Evolutionary conservation across 2,113 vertebrate species (phyloP), one percentile per base, ranked within the genome.

Genomic region (Xenopus tropicalis): DNA sequence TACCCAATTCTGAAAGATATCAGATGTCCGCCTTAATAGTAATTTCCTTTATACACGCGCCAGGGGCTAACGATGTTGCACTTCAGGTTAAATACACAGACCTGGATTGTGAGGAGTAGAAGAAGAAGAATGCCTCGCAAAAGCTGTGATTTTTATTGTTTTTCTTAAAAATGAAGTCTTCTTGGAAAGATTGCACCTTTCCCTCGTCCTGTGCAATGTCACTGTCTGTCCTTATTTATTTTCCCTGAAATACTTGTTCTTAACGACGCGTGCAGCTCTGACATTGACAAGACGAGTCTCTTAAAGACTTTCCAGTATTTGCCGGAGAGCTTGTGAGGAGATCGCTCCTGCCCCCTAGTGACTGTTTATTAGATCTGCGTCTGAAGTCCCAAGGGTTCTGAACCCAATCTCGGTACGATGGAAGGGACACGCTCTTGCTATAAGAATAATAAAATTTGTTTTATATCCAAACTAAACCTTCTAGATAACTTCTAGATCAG

Each of bases 141-240:
- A 16, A 24, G 23, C 12, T 37, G 24, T 70, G 56, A 43, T 73
- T 51, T 74, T 51, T 51, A 67, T 54, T 75, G 58, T 63, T 69
- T 62, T 63, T 23, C 66, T 75, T n/a, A 44, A 62, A 51, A 61
- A 62, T 52, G 44, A 52, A 16, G 59, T 61, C 56, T 62, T 22
- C 43, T 75, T 56, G 66, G 73, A 75, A 56, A 56, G 73, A 75
- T 63, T 61, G 57, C 73, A 75, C 73, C 66, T 61, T 69, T 17
- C 63, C 14, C 58, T 24, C 25, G 58, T 44, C 58, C 73, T 76
- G 73, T 23, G 54, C 66, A 76, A 44, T 51, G 58, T 76, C 73
- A 69, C 66, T 44, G 66, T 62, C 73, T 46, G 4, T 8, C 46
- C 17, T 19, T 61, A 76, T 76, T 76, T 63, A 76, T 69, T 76